phyloP scores from a whole-genome alignment of 2,888 invertebrate species.

The Camponotus fellah region DNA sequence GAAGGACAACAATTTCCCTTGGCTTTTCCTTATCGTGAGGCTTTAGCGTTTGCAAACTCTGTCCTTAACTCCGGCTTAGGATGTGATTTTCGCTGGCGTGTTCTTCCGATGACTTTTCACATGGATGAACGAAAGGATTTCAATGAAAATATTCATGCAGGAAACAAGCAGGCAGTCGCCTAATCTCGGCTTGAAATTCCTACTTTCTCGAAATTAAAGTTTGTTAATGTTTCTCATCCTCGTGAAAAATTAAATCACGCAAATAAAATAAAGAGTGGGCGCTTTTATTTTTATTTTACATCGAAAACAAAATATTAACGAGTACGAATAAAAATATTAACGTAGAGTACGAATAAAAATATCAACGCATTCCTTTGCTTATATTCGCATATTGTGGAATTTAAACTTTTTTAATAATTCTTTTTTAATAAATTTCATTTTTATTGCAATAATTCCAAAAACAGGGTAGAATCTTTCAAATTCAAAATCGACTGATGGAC shows the following conservation, averaged over 20 bases:
- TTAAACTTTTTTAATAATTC: conserved; percentile 7
- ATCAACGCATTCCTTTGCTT: background rate
- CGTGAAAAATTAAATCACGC: background rate
- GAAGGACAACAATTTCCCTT: conserved; percentile 39
- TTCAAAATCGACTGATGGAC: too few relatives aligned
- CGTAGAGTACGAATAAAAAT: background rate
- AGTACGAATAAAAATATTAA: background rate
- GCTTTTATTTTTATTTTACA: background rate
- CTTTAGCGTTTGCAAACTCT: conserved; percentile 37
- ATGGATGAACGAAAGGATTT: background rate
- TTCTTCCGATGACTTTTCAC: conserved; percentile 10
- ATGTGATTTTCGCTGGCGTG: conserved; percentile 14
- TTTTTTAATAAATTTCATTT: too few relatives aligned
- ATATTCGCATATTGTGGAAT: background rate
- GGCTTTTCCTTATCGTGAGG: conserved; percentile 45
- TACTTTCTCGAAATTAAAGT: background rate
- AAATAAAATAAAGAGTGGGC: background rate
- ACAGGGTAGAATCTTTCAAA: too few relatives aligned
- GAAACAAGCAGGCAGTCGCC: background rate
- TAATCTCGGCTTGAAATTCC: conserved; percentile 17
- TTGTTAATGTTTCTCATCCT: background rate
- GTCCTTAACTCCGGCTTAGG: conserved; percentile 43
- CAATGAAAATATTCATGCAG: conserved; percentile 34
- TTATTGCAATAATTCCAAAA: too few relatives aligned
- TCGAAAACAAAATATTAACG: background rate